Conservation (phyloP, 2,113 vertebrate species). For the Pseudorasbora parva region DNA sequence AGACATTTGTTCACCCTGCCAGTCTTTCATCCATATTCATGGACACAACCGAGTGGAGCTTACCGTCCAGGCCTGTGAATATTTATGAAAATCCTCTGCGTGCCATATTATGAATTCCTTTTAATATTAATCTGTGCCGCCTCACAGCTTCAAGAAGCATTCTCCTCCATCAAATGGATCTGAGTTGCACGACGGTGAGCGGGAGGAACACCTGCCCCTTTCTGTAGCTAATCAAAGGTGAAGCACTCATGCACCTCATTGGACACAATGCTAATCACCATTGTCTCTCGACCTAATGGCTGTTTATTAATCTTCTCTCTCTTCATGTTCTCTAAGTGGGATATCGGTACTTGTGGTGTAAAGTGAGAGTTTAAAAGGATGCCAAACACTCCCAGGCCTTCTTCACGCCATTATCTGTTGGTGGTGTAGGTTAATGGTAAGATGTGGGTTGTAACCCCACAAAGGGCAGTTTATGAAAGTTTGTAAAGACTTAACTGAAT, state of each 20-base stretch:
- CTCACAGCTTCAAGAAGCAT: slow-evolving; percentile 51
- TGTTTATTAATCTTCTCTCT: slow-evolving; percentile 40
- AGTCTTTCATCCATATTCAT: slow-evolving; percentile 65
- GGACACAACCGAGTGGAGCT: slow-evolving; percentile 53
- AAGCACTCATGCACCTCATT: slow-evolving; percentile 9
- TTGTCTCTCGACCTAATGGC: slow-evolving; percentile 47
- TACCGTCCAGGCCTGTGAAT: slow-evolving; percentile 63
- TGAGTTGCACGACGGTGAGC: slow-evolving; percentile 2
- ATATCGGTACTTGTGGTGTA: not conserved
- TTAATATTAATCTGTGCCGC: slow-evolving; percentile 68
- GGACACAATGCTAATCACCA: slow-evolving; percentile 34
- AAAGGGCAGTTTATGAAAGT: not conserved
- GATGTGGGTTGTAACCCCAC: not conserved
- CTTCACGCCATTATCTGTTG: not conserved
- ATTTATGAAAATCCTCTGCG: slow-evolving; percentile 64
- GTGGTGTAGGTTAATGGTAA: not conserved
- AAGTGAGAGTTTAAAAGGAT: slow-evolving; percentile 27
- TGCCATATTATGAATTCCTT: slow-evolving; percentile 62
- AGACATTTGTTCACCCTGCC: slow-evolving; percentile 57
- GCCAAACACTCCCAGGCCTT: not conserved
- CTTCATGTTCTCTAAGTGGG: slow-evolving; percentile 8
- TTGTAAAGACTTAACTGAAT: not conserved
- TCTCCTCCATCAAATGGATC: slow-evolving; percentile 43
- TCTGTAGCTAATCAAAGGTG: slow-evolving; percentile 50
- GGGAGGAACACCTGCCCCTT: slow-evolving; percentile 56